These are phyloP conservation scores for Hypotaenidia okinawae DNA, from an alignment of 2,797 vertebrate species.

Conservation along the genomic window DNA sequence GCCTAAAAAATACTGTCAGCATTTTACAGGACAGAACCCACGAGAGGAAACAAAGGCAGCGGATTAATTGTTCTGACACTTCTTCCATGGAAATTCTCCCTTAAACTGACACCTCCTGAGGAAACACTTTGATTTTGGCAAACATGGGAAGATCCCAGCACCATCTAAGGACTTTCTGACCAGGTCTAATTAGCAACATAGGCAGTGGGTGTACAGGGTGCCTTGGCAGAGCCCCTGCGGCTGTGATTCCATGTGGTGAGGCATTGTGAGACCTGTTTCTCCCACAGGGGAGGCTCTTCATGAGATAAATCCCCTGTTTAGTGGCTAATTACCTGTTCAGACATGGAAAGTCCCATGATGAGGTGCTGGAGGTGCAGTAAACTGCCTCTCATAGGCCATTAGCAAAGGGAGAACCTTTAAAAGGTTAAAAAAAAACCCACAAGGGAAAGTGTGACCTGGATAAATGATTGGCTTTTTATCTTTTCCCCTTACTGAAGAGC, in stretches of 20 bases:
- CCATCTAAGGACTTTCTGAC: not conserved
- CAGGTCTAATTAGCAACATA: not conserved
- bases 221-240: not conserved
- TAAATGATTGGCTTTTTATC: not conserved
- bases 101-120: not conserved
- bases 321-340: conserved; percentile 9
- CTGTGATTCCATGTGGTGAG: not conserved
- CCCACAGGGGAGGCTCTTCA: not conserved
- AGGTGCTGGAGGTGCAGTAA: not conserved
- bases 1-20: not conserved
- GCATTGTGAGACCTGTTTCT: not conserved
- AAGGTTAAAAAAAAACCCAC: not conserved
- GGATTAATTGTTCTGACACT: conserved; percentile 27
- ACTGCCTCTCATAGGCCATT: not conserved
- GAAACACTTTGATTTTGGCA: conserved; percentile 28
- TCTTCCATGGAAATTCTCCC: not conserved
- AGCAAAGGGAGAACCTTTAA: not conserved
- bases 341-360: not conserved
- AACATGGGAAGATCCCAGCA: not conserved
- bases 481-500: not conserved
- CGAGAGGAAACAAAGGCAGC: conserved; percentile 13
- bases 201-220: not conserved
- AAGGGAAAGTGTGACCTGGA: not conserved
- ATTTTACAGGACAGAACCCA: not conserved
- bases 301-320: not conserved